These are phyloP conservation scores for Eupithecia inturbata DNA, from an alignment of 2,888 invertebrate species.

Conservation along the genomic window DNA sequence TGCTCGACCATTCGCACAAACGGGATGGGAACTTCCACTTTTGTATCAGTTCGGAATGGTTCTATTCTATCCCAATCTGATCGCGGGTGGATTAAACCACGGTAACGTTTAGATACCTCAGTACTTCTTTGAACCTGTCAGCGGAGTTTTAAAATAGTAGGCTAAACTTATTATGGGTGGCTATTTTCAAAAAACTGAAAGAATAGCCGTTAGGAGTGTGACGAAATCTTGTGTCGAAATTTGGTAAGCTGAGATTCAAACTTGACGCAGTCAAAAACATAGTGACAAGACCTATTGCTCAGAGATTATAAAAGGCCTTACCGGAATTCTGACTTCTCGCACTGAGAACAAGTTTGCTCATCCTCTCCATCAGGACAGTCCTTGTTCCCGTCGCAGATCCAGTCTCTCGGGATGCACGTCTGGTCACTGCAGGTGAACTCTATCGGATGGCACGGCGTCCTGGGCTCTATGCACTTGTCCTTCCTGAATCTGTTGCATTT, in stretches of 20 bases:
- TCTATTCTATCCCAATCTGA: too few relatives aligned
- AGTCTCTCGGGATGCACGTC: slow-evolving; percentile 85
- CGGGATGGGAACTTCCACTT: neutral
- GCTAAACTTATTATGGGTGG: neutral
- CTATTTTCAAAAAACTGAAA: neutral
- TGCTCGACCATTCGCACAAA: neutral
- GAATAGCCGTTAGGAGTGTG: neutral
- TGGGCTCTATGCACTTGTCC: slow-evolving; percentile 82
- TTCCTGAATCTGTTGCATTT: slow-evolving; percentile 86
- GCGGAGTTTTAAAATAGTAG: neutral
- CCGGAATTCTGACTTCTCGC: slow-evolving; percentile 70
- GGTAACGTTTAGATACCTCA: neutral
- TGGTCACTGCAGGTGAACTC: slow-evolving; percentile 85
- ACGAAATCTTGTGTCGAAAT: neutral
- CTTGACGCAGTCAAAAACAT: neutral
- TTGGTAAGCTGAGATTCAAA: neutral
- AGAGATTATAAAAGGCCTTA: slow-evolving; percentile 43
- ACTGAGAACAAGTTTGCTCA: slow-evolving; percentile 80
- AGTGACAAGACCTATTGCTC: neutral
- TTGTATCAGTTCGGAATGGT: neutral
- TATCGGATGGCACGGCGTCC: slow-evolving; percentile 77
- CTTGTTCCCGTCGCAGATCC: slow-evolving; percentile 86
- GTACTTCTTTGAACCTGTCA: too few relatives aligned
- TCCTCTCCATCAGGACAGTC: slow-evolving; percentile 87
- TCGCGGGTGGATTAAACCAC: neutral